phyloP scores from a whole-genome alignment of 2,888 invertebrate genomes.

The Drosophila colorata region DNA sequence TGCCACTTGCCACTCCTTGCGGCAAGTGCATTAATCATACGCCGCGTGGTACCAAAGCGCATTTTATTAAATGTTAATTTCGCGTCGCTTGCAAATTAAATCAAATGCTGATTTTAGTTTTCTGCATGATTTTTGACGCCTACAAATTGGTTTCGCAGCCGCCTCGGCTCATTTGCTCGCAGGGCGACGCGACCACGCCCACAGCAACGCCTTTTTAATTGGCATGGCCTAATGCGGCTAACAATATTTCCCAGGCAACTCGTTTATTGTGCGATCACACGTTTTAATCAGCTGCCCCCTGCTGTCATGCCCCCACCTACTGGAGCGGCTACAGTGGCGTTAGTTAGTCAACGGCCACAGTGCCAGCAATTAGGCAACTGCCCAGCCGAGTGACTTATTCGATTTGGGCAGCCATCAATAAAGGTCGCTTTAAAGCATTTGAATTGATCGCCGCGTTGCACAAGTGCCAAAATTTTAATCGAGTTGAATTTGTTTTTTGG shows the following conservation, averaged over 20 bases:
- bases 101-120: constrained; percentile 46
- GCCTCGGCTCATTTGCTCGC: constrained; percentile 17
- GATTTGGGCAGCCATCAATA: constrained; percentile 60
- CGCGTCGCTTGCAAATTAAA: constrained; percentile 56
- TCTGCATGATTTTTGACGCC: constrained; percentile 52
- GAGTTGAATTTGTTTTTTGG: constrained; percentile 48
- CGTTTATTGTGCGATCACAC: constrained; percentile 40
- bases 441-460: constrained; percentile 34
- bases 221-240: constrained; percentile 12
- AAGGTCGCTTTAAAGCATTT: constrained; percentile 44
- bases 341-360: constrained; percentile 27
- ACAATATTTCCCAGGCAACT: constrained; percentile 47
- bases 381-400: constrained; percentile 23
- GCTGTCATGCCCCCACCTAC: constrained; percentile 1
- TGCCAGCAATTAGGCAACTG: constrained; percentile 27
- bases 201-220: constrained; percentile 49
- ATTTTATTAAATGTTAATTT: constrained; percentile 51
- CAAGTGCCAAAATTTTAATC: constrained; percentile 68
- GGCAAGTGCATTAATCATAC: constrained; percentile 62
- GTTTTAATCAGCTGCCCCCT: constrained; percentile 48
- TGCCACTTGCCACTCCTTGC: constrained; percentile 48
- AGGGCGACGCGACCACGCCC: constrained; percentile 46
- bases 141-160: constrained; percentile 15
- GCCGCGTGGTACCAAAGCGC: constrained; percentile 45
- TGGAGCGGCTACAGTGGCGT: constrained; percentile 32